Percentiles rank a stretch among this genome's conserved stretches.
phyloP scores from a whole-genome alignment of 2,888 invertebrate species.

The Oscheius sp. region DNA sequence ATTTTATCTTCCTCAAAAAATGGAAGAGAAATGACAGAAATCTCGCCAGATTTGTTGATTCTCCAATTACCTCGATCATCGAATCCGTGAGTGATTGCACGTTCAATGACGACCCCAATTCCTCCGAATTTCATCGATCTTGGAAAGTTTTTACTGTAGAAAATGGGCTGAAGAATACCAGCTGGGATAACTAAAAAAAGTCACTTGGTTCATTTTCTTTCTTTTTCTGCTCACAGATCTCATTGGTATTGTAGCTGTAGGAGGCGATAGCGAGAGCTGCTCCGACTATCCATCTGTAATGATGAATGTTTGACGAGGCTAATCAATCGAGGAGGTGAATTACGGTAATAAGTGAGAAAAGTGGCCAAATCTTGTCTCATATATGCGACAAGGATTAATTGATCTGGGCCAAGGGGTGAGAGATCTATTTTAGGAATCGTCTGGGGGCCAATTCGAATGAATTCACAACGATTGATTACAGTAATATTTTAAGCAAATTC shows the following conservation, averaged over 20 bases:
- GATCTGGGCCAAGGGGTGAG: too few relatives aligned
- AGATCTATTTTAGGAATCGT: too few relatives aligned
- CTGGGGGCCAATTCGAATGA: too few relatives aligned
- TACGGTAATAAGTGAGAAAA: constrained; percentile 7
- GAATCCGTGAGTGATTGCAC: constrained; percentile 84
- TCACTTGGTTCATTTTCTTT: not conserved
- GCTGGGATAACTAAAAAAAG: constrained; percentile 84
- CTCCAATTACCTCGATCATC: constrained; percentile 47
- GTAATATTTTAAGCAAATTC: too few relatives aligned
- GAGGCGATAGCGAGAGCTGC: constrained; percentile 90
- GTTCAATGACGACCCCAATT: constrained; percentile 90
- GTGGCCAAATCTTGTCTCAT: constrained; percentile 18
- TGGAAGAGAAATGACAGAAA: too few relatives aligned
- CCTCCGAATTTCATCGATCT: constrained; percentile 86
- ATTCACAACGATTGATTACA: too few relatives aligned
- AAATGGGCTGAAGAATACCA: constrained; percentile 88
- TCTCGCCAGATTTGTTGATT: too few relatives aligned
- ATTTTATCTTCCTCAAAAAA: too few relatives aligned
- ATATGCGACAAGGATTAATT: too few relatives aligned
- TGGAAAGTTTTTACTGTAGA: constrained; percentile 83
- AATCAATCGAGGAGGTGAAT: not conserved
- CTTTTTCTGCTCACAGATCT: constrained; percentile 79
- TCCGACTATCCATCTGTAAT: constrained; percentile 82
- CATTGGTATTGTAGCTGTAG: constrained; percentile 90
- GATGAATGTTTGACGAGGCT: too few relatives aligned